Evolutionary conservation across 2,797 vertebrate species (phyloP), one percentile per base, ranked within the genome.

Genomic region (Falco biarmicus): DNA sequence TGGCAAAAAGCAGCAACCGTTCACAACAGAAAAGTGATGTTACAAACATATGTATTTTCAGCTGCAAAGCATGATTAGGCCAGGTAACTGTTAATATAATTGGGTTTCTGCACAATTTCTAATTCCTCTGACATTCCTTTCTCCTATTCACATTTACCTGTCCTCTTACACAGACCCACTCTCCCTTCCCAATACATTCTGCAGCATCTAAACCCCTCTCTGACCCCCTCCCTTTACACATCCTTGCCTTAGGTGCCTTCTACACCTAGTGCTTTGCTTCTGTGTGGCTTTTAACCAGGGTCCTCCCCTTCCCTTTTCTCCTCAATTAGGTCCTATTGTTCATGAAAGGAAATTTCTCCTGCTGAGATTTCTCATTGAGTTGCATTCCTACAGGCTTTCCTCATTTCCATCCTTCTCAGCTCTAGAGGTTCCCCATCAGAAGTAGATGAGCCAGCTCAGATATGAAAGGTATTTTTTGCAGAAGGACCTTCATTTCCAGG

Each of bases 151-250:
- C 18, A 18, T 47, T 54, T 57, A 43, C 20, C 48, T 77, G 34
- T 18, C 7, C 9, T 11, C 13, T 71, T 15, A 31, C 43, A 54
- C 3, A 28, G 2, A 6, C 6, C 3, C 4, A 3, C 5, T 0
- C 1, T 14, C 32, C 16, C 28, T 59, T 37, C 29, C 15, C 43
- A 51, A 4, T 10, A 37, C 3, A 12, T 9, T 77, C 48, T 19
- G 17, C 24, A 25, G 21, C 26, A 31, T 17, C 19, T 41, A 22
- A 76, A 63, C 7, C 34, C 2, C 34, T 37, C 34, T 70, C n/a
- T 19, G 3, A 6, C 13, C 2, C 7, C 22, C 59, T 9, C 13
- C 5, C 28, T 57, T 69, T 26, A 79, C 22, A 54, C 28, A 39
- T 47, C 9, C 15, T 71, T 78, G 64, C 37, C 53, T 56, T 43